These are phyloP conservation scores for Ichneumon xanthorius DNA, from an alignment of 2,888 invertebrate species.

Conservation along the genomic window DNA sequence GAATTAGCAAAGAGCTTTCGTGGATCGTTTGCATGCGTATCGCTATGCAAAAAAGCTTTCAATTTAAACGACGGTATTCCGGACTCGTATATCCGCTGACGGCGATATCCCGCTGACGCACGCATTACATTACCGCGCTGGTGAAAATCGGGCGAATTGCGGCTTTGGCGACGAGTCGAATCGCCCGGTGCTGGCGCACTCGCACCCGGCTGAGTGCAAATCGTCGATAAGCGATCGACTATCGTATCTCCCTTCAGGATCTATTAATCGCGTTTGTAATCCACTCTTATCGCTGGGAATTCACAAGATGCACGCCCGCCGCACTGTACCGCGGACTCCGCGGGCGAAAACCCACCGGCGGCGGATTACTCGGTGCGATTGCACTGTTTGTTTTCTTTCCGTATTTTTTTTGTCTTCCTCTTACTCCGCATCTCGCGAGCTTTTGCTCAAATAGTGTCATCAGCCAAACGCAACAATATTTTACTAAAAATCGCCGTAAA, in stretches of 20 bases:
- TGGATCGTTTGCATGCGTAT: neutral
- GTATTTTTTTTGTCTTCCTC: neutral
- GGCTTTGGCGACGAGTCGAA: neutral
- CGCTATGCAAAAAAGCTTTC: constrained; percentile 26
- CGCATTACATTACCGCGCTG: neutral
- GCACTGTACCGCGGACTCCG: neutral
- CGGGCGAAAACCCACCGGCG: neutral
- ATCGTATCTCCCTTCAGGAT: constrained; percentile 16
- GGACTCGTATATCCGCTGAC: too few relatives aligned
- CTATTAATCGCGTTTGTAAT: constrained; percentile 24
- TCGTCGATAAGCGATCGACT: constrained; percentile 19
- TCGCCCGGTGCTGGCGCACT: constrained; percentile 33
- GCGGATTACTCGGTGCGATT: neutral
- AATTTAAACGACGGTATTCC: constrained; percentile 17
- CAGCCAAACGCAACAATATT: neutral
- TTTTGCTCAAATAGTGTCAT: neutral
- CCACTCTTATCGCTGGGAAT: constrained; percentile 39
- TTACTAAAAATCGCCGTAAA: neutral
- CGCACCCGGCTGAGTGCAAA: neutral
- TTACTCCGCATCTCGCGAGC: too few relatives aligned
- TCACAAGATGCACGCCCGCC: neutral
- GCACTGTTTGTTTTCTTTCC: constrained; percentile 32
- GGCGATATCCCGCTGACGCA: constrained; percentile 5
- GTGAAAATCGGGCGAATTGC: constrained; percentile 19
- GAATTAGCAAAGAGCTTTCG: constrained; percentile 22